Evolutionary conservation across 2,888 invertebrate genomes (phyloP).

Genomic region (Xanthostigma xanthostigma): DNA sequence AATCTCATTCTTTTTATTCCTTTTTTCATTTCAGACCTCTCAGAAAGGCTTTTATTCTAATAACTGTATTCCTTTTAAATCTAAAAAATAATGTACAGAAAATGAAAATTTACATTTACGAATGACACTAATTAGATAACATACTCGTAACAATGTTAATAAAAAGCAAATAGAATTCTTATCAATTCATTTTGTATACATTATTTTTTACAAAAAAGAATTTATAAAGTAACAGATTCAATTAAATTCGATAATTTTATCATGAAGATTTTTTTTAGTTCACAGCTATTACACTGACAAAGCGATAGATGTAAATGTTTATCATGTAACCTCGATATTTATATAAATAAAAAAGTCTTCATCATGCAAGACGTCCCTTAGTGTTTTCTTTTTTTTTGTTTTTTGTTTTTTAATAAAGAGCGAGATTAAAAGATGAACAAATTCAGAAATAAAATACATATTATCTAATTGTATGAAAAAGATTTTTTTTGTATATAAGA

Average conservation of each 20-base stretch:
- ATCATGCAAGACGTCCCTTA: too few species aligned
- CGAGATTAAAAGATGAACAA: too few species aligned
- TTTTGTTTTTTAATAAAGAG: too few species aligned
- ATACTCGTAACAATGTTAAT: too few species aligned
- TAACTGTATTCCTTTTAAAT: neutral
- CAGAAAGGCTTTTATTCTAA: neutral
- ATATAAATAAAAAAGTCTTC: neutral
- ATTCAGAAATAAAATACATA: too few species aligned
- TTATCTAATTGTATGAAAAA: too few species aligned
- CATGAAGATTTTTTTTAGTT: conserved; percentile 11
- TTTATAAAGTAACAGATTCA: too few species aligned
- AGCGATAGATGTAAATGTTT: conserved; percentile 13
- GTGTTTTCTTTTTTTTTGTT: too few species aligned
- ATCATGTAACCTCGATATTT: neutral
- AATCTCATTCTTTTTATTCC: neutral
- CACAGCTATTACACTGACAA: conserved; percentile 24
- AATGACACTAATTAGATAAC: too few species aligned
- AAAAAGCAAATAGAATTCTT: neutral
- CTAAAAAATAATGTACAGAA: neutral
- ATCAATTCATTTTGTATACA: neutral
- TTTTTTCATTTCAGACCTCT: neutral
- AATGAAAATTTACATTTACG: too few species aligned
- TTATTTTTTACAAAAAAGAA: neutral
- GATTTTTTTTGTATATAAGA: too few species aligned
- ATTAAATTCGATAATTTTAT: conserved; percentile 24